phyloP scores from a whole-genome alignment of 2,888 invertebrate species.

The Chymomyza amoena region DNA sequence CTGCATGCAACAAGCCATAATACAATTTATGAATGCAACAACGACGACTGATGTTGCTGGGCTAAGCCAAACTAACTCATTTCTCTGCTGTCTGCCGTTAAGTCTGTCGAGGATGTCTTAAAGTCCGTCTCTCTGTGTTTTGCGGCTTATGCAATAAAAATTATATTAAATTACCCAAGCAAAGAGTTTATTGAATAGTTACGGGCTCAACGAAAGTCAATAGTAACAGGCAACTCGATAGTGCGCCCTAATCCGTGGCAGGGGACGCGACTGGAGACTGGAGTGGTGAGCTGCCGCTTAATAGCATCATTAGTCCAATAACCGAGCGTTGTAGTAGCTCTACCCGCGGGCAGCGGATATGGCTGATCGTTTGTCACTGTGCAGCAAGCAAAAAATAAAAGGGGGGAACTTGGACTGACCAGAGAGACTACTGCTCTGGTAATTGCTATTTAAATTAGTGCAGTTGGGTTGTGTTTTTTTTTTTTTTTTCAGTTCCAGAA shows the following conservation, averaged over 20 bases:
- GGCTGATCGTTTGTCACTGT: constrained; percentile 68
- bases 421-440: constrained; percentile 17
- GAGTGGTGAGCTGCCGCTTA: constrained; percentile 44
- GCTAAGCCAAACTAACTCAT: constrained; percentile 32
- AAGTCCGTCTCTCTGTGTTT: neutral
- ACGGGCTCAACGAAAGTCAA: constrained; percentile 41
- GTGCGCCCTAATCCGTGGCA: constrained; percentile 25
- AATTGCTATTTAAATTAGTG: constrained; percentile 69
- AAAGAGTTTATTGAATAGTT: constrained; percentile 61
- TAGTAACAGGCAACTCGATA: constrained; percentile 30
- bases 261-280: constrained; percentile 1
- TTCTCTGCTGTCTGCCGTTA: neutral
- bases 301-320: constrained; percentile 60
- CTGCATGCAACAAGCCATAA: constrained; percentile 17
- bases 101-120: neutral
- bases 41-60: constrained; percentile 49
- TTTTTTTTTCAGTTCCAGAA: constrained; percentile 39
- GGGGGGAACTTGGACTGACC: neutral
- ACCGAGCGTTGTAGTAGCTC: constrained; percentile 8
- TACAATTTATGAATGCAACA: constrained; percentile 69
- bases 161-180: constrained; percentile 69
- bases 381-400: neutral
- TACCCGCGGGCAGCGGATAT: constrained; percentile 62
- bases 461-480: no score
- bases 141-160: constrained; percentile 67